Percentiles rank a stretch among this genome's conserved stretches.
These are phyloP conservation scores for Hirtodrosophila confusa DNA, from an alignment of 2,888 invertebrate genomes.

Conservation along the genomic window DNA sequence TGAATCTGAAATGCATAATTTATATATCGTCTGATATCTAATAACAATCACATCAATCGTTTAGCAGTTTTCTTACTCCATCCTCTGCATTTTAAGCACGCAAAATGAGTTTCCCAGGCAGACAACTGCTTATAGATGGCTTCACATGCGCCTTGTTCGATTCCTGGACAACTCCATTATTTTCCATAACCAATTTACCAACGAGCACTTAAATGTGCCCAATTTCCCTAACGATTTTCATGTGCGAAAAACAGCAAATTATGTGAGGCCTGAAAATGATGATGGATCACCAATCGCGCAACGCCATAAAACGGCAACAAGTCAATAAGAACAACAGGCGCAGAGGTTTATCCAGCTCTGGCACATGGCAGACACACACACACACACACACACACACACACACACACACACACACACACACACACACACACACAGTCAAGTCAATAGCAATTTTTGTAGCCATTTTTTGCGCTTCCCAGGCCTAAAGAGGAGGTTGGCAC, in stretches of 20 bases:
- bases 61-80: too few relatives aligned
- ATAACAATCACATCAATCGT: background rate
- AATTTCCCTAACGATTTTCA: constrained; percentile 65
- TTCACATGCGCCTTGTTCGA: constrained; percentile 1
- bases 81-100: background rate
- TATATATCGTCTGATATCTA: background rate
- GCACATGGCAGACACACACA: constrained; percentile 49
- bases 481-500: constrained; percentile 19
- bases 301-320: constrained; percentile 80
- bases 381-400: constrained; percentile 15
- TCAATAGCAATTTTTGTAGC: constrained; percentile 72
- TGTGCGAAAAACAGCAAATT: constrained; percentile 70
- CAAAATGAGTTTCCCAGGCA: constrained; percentile 19
- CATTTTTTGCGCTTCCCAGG: constrained; percentile 67
- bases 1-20: too few relatives aligned
- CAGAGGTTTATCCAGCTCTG: constrained; percentile 47
- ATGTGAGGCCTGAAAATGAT: constrained; percentile 74
- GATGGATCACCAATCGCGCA: constrained; percentile 84
- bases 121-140: background rate
- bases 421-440: constrained; percentile 37
- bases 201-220: constrained; percentile 41
- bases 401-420: constrained; percentile 6
- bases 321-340: constrained; percentile 68
- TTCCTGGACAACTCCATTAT: constrained; percentile 27
- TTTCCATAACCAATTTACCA: constrained; percentile 45